Conservation (phyloP, 2,888 invertebrate species). For the Pemphredon lugubris region DNA sequence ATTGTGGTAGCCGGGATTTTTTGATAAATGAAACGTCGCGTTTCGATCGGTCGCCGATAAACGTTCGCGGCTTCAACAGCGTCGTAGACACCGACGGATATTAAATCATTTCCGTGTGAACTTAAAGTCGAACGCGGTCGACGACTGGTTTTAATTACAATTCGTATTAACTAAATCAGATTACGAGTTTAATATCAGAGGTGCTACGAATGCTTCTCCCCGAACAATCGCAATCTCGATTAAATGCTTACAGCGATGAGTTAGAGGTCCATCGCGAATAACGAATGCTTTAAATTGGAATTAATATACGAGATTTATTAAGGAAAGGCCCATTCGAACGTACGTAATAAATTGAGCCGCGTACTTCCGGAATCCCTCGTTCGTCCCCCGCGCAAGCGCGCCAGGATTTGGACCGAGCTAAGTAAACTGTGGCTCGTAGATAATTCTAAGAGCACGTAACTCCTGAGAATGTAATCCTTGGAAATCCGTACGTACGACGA, state of each 20-base stretch:
- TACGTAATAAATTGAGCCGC: slow-evolving; percentile 42
- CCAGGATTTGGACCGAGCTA: slow-evolving; percentile 65
- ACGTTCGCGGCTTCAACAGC: too few relatives aligned
- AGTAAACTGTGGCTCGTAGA: slow-evolving; percentile 64
- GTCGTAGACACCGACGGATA: too few relatives aligned
- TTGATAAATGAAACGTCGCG: too few relatives aligned
- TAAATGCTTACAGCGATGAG: slow-evolving; percentile 38
- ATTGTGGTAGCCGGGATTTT: too few relatives aligned
- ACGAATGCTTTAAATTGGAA: slow-evolving; percentile 57
- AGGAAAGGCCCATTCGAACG: slow-evolving; percentile 33
- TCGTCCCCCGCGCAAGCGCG: slow-evolving; percentile 22
- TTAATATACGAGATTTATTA: slow-evolving; percentile 54
- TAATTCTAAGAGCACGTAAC: slow-evolving; percentile 66
- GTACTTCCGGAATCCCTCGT: slow-evolving; percentile 28
- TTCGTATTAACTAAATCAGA: too few relatives aligned
- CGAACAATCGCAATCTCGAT: slow-evolving; percentile 37
- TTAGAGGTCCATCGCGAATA: slow-evolving; percentile 38
- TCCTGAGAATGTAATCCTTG: slow-evolving; percentile 51
- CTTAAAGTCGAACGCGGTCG: too few relatives aligned
- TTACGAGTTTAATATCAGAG: too few relatives aligned
- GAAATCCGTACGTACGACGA: slow-evolving; percentile 28
- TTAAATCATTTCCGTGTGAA: too few relatives aligned
- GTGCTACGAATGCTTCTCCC: slow-evolving; percentile 42
- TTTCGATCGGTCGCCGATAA: too few relatives aligned
- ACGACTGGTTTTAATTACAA: too few relatives aligned